Conservation (phyloP, 2,113 vertebrate genomes). For the Eudyptes chrysolophus region DNA sequence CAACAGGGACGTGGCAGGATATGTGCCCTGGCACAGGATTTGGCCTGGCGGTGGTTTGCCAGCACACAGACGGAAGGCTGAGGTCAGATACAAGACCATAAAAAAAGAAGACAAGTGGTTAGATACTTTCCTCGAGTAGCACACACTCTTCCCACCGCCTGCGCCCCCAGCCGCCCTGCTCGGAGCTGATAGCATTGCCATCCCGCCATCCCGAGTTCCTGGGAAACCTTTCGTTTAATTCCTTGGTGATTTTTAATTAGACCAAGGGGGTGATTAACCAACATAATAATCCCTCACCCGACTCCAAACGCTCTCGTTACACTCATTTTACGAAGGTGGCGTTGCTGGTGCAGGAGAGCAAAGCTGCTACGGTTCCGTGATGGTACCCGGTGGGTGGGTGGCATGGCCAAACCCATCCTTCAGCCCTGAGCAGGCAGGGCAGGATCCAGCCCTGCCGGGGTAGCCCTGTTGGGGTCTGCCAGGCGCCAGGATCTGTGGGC, state of each 20-base stretch:
- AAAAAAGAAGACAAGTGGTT: not conserved
- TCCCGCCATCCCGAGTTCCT: not conserved
- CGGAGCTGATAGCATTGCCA: not conserved
- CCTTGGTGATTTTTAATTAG: slow-evolving; percentile 1
- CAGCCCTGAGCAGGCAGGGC: not conserved
- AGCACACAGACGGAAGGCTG: not conserved
- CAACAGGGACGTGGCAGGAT: not conserved
- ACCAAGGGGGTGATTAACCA: not conserved
- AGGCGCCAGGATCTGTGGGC: rapidly evolving
- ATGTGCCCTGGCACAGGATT: not conserved
- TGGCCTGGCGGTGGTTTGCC: not conserved
- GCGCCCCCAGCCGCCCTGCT: not conserved
- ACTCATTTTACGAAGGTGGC: not conserved
- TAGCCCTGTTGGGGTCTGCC: not conserved
- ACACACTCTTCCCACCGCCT: not conserved
- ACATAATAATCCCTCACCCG: not conserved
- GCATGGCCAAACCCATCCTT: not conserved
- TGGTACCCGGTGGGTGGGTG: not conserved
- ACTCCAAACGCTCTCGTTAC: rapidly evolving
- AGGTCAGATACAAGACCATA: not conserved
- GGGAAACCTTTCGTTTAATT: not conserved
- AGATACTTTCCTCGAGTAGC: not conserved
- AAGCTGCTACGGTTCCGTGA: not conserved
- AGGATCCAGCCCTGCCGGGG: not conserved
- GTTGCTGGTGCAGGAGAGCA: not conserved